Evolutionary conservation across 1,140 invertebrate species (phyloP).

Genomic region (Bombus difficillimus): DNA sequence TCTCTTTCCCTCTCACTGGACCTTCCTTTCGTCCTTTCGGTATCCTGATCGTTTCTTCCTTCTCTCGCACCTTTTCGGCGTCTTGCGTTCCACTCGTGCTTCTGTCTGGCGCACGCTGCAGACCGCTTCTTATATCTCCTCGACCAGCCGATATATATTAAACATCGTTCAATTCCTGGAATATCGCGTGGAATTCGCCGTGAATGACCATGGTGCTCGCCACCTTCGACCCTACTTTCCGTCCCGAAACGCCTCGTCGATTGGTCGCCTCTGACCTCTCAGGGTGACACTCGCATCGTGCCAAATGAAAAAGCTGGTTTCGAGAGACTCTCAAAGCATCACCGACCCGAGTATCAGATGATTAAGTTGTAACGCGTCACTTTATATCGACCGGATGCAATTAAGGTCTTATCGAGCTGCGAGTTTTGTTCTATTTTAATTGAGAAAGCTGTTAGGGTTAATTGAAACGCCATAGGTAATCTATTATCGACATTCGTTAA

Average conservation of each 20-base stretch:
- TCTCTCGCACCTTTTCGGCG: neutral
- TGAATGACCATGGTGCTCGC: too few relatives aligned
- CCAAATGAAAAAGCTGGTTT: neutral
- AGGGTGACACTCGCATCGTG: too few relatives aligned
- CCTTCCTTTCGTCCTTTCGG: conserved; percentile 9
- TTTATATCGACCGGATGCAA: conserved; percentile 29
- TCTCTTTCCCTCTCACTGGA: conserved; percentile 25
- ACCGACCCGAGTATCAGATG: neutral
- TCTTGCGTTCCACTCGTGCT: conserved; percentile 18
- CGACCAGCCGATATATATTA: conserved; percentile 53
- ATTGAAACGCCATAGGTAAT: neutral
- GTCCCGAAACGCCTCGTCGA: too few relatives aligned
- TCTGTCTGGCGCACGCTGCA: conserved; percentile 29
- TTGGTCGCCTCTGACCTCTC: too few relatives aligned
- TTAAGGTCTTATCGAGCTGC: neutral
- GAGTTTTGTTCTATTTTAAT: neutral
- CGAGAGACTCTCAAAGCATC: neutral
- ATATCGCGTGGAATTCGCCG: conserved; percentile 56
- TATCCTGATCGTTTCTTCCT: neutral
- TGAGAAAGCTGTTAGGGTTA: neutral
- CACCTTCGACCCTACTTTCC: neutral
- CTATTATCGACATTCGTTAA: neutral
- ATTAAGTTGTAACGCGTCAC: conserved; percentile 23
- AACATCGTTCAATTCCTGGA: conserved; percentile 66
- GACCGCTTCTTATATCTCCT: conserved; percentile 35